Conservation (phyloP, 2,797 vertebrate genomes). For the Gobionotothen gibberifrons region DNA sequence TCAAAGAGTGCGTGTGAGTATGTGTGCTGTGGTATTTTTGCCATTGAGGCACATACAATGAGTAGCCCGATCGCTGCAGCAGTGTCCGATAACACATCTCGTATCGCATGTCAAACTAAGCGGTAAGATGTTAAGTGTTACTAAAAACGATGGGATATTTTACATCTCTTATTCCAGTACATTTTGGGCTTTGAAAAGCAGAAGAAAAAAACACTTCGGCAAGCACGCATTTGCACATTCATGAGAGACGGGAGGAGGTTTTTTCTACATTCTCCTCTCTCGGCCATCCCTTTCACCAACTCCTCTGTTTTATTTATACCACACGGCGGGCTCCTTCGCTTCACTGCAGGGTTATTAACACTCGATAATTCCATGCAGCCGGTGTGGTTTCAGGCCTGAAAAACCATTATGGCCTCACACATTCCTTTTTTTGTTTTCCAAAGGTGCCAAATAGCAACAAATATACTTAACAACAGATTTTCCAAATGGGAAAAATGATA, state of each 20-base stretch:
- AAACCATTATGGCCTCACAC: conserved; percentile 26
- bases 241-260: conserved; percentile 44
- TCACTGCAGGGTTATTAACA: conserved; percentile 73
- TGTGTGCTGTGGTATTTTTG: conserved; percentile 20
- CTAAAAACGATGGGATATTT: conserved; percentile 8
- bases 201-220: conserved; percentile 21
- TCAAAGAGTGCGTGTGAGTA: conserved; percentile 4
- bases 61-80: background rate
- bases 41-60: background rate
- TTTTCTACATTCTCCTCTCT: conserved; percentile 45
- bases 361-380: conserved; percentile 74
- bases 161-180: background rate
- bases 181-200: background rate
- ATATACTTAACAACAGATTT: conserved; percentile 68
- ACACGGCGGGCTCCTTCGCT: conserved; percentile 68
- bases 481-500: conserved; percentile 39
- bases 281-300: conserved; percentile 64
- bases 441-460: conserved; percentile 73
- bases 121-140: conserved; percentile 15
- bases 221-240: conserved; percentile 41
- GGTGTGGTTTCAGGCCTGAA: conserved; percentile 51
- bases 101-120: conserved; percentile 47
- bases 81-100: conserved; percentile 33
- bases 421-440: conserved; percentile 62
- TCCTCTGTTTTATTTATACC: conserved; percentile 78